Base-by-base conservation (phyloP, 2,113 vertebrate species). In the Salvelinus sp. region DNA sequence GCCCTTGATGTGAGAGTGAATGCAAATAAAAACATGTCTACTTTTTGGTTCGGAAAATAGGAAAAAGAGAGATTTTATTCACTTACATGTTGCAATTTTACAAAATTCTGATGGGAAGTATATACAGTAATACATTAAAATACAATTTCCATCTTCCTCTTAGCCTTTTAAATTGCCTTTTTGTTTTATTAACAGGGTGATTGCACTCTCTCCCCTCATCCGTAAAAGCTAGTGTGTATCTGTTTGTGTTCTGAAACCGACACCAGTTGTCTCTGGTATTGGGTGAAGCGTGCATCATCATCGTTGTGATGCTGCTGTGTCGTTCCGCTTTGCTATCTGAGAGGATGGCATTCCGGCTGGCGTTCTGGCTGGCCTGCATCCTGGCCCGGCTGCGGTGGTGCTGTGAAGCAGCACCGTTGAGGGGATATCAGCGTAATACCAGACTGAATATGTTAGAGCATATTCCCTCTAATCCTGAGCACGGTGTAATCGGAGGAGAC, bases 1-100 rank as follows among this genome's bases (percentile, higher is more conserved):
- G 88, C 84, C 89, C 91, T 92, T 92, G 88, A 91, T 92, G 89
- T 90, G 84, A 86, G 90, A 90, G 89, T 86, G 83, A 90, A 92
- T 92, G 89, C 88, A 91, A 91, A 92, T 93, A 84, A 88, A 87
- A 92, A 89, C 85, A 84, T 83, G 75, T 88, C 77, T 81, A 67
- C 77, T 81, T 89, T 76, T 79, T 44, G 50, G 1, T 14, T 18
- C 0, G 13, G 13, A 54, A 54, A 54, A 44, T 4, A 54, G 50
- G 50, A 54, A 54, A 54, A 54, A 0, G 12, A 18, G 3, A 54
- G 50, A 16, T 77, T 82, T 72, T 78, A 79, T 82, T 23, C 70
- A 30, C 54, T 68, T 60, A 79, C 70, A 88, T 84, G 86, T 88
- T 87, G 72, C 84, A 87, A 84, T 89, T 91, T 88, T 72, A 69